These are phyloP conservation scores for Neopelma chrysocephalum DNA, from an alignment of 2,797 vertebrate species.

Conservation along the genomic window DNA sequence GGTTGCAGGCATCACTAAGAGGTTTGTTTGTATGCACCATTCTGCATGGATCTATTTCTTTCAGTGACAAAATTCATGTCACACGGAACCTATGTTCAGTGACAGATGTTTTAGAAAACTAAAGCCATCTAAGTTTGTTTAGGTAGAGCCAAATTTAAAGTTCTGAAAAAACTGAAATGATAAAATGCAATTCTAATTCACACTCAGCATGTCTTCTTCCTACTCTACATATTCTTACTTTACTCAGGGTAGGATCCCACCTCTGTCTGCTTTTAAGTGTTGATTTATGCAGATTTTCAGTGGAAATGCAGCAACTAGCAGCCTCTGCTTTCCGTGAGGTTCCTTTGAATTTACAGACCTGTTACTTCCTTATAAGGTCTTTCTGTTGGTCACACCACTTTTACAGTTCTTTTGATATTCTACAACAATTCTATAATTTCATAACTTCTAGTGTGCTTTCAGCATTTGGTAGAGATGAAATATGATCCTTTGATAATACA, in stretches of 20 bases:
- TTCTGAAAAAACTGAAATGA: not conserved
- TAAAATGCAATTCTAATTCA: not conserved
- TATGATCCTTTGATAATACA: not conserved
- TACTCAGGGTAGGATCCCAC: not conserved
- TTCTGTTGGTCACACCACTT: not conserved
- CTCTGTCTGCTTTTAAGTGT: not conserved
- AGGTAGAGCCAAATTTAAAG: not conserved
- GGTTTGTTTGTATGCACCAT: not conserved
- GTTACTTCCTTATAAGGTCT: not conserved
- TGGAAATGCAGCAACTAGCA: not conserved
- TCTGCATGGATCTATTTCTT: not conserved
- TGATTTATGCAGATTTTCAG: not conserved
- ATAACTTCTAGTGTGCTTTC: not conserved
- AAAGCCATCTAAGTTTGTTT: not conserved
- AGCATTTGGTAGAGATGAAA: not conserved
- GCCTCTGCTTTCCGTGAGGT: not conserved
- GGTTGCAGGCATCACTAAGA: not conserved
- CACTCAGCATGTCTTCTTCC: not conserved
- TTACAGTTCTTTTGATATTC: not conserved
- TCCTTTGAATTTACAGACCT: not conserved
- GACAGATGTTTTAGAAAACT: not conserved
- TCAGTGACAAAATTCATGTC: not conserved
- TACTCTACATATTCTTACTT: not conserved
- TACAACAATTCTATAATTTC: not conserved
- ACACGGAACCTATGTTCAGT: not conserved